Conservation (phyloP, 2,797 vertebrate genomes). For the Phrynocephalus forsythii region DNA sequence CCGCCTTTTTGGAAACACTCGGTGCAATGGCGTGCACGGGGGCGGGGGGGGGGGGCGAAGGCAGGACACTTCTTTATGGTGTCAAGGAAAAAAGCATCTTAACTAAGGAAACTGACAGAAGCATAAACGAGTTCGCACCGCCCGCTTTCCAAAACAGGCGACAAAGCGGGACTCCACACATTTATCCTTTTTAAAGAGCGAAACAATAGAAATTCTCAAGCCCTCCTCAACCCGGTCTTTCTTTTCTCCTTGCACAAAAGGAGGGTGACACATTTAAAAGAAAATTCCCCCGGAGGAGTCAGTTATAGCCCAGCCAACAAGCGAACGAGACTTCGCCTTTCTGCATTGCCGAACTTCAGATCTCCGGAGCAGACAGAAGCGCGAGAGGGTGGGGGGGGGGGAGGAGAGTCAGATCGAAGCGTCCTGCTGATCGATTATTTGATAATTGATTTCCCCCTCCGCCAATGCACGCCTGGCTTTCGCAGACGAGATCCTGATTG, state of each 20-base stretch:
- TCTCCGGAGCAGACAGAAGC: no score
- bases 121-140: not conserved
- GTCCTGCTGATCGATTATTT: slow-evolving; percentile 87
- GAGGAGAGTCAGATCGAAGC: slow-evolving; percentile 75
- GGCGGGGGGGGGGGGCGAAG: not conserved
- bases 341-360: not conserved
- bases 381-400: not conserved
- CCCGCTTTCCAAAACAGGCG: not conserved
- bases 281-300: not conserved
- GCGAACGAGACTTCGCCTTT: not conserved
- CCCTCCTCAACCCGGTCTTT: not conserved
- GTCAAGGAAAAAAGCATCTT: not conserved
- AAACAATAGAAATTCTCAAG: not conserved
- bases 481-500: slow-evolving; percentile 82
- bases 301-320: not conserved
- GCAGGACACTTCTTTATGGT: not conserved
- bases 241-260: not conserved
- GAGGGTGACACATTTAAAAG: not conserved
- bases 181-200: not conserved
- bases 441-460: slow-evolving; percentile 85
- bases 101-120: not conserved
- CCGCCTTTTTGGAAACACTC: not conserved
- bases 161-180: not conserved
- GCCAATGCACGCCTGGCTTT: slow-evolving; percentile 85
- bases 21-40: no score